These are phyloP conservation scores for Accipiter virgatus DNA, from an alignment of 2,113 vertebrate genomes.

Conservation along the genomic window DNA sequence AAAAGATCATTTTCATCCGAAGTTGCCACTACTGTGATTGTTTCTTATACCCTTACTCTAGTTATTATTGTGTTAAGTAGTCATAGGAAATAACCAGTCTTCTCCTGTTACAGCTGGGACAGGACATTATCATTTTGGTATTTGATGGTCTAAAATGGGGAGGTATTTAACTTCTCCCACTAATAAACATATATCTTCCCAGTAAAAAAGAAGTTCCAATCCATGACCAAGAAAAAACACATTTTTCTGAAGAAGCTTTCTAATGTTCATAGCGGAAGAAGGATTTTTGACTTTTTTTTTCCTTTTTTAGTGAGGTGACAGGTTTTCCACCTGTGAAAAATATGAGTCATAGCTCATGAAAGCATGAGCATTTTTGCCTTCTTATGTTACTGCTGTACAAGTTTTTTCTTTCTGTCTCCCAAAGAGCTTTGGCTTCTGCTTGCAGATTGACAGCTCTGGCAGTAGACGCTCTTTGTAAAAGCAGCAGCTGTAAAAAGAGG, in stretches of 20 bases:
- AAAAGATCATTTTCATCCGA: not conserved
- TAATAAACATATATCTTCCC: not conserved
- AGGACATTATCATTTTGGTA: not conserved
- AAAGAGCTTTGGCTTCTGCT: slow-evolving; percentile 11
- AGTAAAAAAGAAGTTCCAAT: not conserved
- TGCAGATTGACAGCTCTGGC: slow-evolving; percentile 27
- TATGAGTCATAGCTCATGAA: slow-evolving; percentile 6
- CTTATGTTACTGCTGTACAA: not conserved
- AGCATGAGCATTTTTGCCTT: not conserved
- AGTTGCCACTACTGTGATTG: not conserved
- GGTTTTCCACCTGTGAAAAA: slow-evolving; percentile 45
- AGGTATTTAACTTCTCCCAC: not conserved
- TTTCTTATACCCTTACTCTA: not conserved
- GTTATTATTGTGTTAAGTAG: not conserved
- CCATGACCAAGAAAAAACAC: not conserved
- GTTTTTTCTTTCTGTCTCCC: not conserved
- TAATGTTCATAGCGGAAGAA: not conserved
- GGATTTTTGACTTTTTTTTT: not conserved
- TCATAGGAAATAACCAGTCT: not conserved
- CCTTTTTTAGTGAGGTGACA: not conserved
- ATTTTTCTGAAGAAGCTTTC: not conserved
- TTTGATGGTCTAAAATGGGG: not conserved
- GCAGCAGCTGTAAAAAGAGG: not conserved
- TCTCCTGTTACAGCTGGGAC: not conserved
- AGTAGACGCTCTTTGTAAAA: not conserved